Base-by-base conservation (phyloP, 2,113 vertebrate species). In the Chaetorhynchus papuensis region DNA sequence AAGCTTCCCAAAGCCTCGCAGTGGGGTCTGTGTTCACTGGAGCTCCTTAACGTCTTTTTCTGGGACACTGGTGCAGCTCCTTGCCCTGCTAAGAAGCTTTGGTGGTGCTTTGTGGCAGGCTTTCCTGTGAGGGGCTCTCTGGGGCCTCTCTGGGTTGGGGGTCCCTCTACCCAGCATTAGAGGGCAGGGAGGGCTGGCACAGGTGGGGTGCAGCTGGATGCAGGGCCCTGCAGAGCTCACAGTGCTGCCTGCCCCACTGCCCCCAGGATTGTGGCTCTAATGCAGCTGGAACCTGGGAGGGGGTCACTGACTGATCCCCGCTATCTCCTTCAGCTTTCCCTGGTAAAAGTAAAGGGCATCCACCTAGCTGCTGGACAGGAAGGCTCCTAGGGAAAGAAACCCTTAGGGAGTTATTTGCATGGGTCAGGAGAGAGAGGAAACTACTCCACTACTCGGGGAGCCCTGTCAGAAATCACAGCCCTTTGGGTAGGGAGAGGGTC, bases 371-470 rank as follows among this genome's bases (percentile, higher is more conserved):
- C 39, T 47, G 52, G 35, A 26, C n/a, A 59, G 54, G 59, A 81
- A 57, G 9, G 24, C 41, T 94, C 9, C 63, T 20, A 22, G 41
- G 44, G 37, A 76, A 61, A 57, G 39, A 72, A 75, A 26, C 4
- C 4, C 49, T 68, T 27, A 47, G 13, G n/a, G 52, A 76, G 17
- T 39, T 72, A 37, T 60, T 72, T 80, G 11, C 59, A 30, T 28
- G n/a, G 26, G n/a, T 80, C 45, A 49, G 44, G 63, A 79, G 57
- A 87, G 47, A 50, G 22, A 21, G 37, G n/a, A 12, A 81, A 31
- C 33, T 60, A 42, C 22, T n/a, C 24, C 0, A 1, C 20, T 85
- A 31, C 12, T 26, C 1, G 0, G 50, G n/a, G 44, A 79, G 19
- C 24, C 14, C 49, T 44, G 5, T 23, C 14, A 11, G 63, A 89